These are phyloP conservation scores for Nasonia longicornis DNA, from an alignment of 1,140 invertebrate species.

Conservation along the genomic window DNA sequence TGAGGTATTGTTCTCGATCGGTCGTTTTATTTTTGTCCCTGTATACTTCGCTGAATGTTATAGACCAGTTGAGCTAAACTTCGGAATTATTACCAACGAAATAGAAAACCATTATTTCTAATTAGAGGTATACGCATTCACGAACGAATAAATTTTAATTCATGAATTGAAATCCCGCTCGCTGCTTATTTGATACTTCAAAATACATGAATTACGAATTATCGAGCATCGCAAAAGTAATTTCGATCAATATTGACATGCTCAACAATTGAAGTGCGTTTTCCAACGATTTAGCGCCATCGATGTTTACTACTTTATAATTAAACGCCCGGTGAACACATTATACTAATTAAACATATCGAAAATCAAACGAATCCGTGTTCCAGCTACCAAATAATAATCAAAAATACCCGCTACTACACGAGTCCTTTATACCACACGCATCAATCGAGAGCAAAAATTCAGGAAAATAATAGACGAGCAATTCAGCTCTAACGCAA, in stretches of 20 bases:
- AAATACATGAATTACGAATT: no score
- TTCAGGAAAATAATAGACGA: not conserved
- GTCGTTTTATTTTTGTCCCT: no score
- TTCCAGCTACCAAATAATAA: not conserved
- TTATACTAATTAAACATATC: not conserved
- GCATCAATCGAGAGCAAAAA: not conserved
- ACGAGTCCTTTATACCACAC: no score
- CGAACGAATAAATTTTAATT: no score
- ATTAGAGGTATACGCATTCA: no score
- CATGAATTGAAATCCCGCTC: no score
- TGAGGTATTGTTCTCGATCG: no score
- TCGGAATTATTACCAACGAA: no score
- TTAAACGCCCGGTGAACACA: not conserved
- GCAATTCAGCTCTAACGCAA: constrained; percentile 24
- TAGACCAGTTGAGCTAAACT: no score
- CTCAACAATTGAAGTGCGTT: not conserved
- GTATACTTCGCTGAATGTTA: no score
- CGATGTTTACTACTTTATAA: not conserved
- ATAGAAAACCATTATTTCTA: no score
- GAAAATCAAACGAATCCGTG: not conserved
- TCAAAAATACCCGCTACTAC: not conserved
- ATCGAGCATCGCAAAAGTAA: not conserved
- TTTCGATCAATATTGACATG: not conserved
- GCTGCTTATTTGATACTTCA: no score
- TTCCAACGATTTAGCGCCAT: not conserved